A percentile compares a stretch with the other conserved stretches of the same genome.
phyloP scores from a whole-genome alignment of 2,888 invertebrate species.

The Heliconius charithonia region DNA sequence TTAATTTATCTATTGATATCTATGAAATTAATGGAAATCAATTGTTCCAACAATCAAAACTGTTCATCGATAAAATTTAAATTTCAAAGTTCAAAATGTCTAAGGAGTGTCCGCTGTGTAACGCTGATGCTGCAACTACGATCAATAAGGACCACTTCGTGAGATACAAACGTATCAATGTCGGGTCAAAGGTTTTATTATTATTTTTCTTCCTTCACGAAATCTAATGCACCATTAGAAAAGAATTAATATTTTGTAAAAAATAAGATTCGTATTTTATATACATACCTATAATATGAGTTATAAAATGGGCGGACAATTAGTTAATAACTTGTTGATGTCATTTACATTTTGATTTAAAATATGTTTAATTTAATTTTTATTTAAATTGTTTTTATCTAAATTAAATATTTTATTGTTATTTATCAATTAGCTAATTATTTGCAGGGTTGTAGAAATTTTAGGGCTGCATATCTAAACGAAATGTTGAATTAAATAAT shows the following conservation, averaged over 20 bases:
- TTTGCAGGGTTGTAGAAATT: background rate
- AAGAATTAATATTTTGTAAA: background rate
- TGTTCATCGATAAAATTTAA: background rate
- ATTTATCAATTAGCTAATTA: background rate
- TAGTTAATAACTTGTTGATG: background rate
- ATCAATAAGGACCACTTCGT: slow-evolving; percentile 50
- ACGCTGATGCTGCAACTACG: slow-evolving; percentile 51
- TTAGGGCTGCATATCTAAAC: background rate
- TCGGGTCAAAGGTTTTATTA: background rate
- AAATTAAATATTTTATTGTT: background rate
- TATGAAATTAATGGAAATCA: background rate
- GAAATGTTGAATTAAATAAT: background rate
- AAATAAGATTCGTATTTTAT: background rate
- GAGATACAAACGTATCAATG: slow-evolving; percentile 36
- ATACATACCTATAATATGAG: background rate
- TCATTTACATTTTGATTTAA: background rate
- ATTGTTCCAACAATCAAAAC: background rate
- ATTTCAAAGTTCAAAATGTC: background rate
- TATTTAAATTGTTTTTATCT: background rate
- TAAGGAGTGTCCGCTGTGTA: slow-evolving; percentile 30
- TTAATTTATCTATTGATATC: background rate
- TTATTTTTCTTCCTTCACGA: background rate
- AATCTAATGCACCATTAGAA: background rate
- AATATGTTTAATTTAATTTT: background rate
- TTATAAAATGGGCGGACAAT: background rate